Evolutionary conservation across 2,113 vertebrate genomes (phyloP), one percentile per base, ranked within the genome.

Genomic region (Campylomormyrus tamandua): DNA sequence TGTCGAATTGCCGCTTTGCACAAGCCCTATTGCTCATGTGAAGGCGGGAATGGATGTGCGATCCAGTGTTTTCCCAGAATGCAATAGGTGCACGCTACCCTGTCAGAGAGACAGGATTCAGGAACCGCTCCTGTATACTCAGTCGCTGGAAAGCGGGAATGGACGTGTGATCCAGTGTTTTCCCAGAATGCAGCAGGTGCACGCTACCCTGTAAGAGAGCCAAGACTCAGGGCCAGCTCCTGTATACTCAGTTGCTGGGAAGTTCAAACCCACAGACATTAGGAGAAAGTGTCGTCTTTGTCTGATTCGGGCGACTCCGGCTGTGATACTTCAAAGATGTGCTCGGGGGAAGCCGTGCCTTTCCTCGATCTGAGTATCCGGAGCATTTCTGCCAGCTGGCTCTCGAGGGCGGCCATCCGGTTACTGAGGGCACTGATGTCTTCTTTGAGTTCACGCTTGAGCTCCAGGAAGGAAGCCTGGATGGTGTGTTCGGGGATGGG

Each of bases 401-500:
- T 96, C 96, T 99, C 98, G 52, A 99, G 95, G 90, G 93, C 94
- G 7, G 96, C 95, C 96, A 99, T 97, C 93, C 97, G 97, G 90
- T 95, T 93, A 13, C 96, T 96, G 92, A 99, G 94, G 93, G 94
- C 96, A 91, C 97, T 96, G 92, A 99, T 97, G 95, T 99, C 98
- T 90, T 99, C 98, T 93, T 98, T 99, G 89, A 99, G 93, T 93
- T 99, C 98, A 0, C 96, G 96, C 49, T 97, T 99, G 90, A 98
- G 97, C 94, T 99, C 98, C 90, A 98, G 95, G 89, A 99, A 94
- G 0, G 97, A 97, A 53, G 98, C 97, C 92, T 99, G 98, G 84
- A 99, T 96, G 0, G 97, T 97, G 92, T 99, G 97, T 95, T 99
- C 98, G 0, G 98, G 98, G 93, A 99, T 99, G 88, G 98, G 97